Evolutionary conservation across 2,113 vertebrate species (phyloP).

Genomic region (Mus pahari): DNA sequence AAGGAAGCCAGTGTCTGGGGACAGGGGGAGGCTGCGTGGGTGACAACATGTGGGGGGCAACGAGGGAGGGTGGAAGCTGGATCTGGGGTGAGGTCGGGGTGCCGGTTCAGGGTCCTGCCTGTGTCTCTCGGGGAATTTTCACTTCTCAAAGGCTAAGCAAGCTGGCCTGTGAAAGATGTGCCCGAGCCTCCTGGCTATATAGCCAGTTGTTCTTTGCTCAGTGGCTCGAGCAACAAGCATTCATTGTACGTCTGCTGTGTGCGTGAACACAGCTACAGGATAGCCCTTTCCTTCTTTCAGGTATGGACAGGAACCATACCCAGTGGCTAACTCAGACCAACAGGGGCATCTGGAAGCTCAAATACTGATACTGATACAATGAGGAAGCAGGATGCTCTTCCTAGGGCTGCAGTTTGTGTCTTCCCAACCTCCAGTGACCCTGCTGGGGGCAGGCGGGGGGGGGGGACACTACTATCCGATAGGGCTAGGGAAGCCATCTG

Average conservation of each 20-base stretch:
- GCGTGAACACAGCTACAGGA: neutral
- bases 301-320: neutral
- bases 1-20: constrained; percentile 75
- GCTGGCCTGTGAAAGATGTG: neutral
- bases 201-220: neutral
- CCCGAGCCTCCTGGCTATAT: neutral
- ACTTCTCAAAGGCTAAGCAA: constrained; percentile 35
- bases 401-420: neutral
- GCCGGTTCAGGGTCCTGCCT: neutral
- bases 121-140: constrained; percentile 31
- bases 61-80: constrained; percentile 18
- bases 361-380: neutral
- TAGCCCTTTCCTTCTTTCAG: neutral
- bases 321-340: neutral
- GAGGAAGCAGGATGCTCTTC: neutral
- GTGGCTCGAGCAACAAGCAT: neutral
- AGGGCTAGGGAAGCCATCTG: neutral
- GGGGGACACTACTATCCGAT: neutral
- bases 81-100: neutral
- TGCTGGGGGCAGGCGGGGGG: no score
- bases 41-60: constrained; percentile 37
- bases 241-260: neutral
- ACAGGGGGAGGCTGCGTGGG: constrained; percentile 67
- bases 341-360: neutral
- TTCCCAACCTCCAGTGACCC: neutral